Base-by-base conservation (phyloP, 2,797 vertebrate genomes). In the Argya squamiceps region DNA sequence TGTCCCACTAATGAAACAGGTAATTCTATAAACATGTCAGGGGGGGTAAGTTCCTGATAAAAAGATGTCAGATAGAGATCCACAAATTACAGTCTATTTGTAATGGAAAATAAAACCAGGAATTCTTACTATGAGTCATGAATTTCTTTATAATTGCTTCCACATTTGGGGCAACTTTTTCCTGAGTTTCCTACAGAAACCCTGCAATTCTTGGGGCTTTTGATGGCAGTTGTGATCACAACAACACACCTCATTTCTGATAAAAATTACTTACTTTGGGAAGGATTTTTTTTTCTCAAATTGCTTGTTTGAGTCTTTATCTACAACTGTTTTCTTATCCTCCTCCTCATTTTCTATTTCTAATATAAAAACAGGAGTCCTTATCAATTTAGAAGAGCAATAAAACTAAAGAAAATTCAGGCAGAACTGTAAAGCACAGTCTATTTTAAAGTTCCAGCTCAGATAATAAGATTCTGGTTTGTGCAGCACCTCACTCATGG, bases 61-160 rank as follows among this genome's bases (percentile, higher is more conserved):
- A 80, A 58, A 49, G 18, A 91, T 84, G 53, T 87, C 79, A 95
- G 58, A 24, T 34, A 77, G 86, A 93, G 49, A 94, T 86, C 24
- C 73, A 58, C 73, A 95, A 92, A 93, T 89, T 89, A 11, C 68
- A 88, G 80, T 88, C 96, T 95, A 93, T 96, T 95, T 93, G 88
- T 83, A 94, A 90, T 5, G 95, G 97, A 98, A 98, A 97, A 98
- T 93, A 95, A 97, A 97, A 97, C 92, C 97, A 96, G 93, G 93
- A 97, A 97, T 97, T 97, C 96, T 97, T 94, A 93, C 97, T 96
- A 96, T 94, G 97, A 98, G 92, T 98, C 95, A 97, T 94, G 97
- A 97, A 96, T 98, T 98, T 98, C 95, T 96, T 95, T 93, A 90
- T 98, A 98, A 98, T 98, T 98, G 96, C 90, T 98, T 98, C 97